These are phyloP conservation scores for Eriocheir sinensis DNA, from an alignment of 1,140 invertebrate genomes.

Conservation along the genomic window DNA sequence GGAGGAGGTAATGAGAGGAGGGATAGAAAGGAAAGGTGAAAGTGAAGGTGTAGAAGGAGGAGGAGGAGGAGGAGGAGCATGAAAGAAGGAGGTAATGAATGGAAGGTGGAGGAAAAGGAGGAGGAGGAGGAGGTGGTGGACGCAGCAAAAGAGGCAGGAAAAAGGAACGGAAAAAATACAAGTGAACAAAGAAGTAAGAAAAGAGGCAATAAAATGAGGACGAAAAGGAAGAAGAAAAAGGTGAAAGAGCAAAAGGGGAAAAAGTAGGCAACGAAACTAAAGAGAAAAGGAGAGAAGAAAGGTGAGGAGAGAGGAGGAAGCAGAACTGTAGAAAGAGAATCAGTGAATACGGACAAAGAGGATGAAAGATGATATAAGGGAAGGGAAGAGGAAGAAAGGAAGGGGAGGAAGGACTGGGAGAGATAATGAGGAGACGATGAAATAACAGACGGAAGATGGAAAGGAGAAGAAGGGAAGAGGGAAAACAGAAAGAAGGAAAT, in stretches of 20 bases:
- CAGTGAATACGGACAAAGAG: no score
- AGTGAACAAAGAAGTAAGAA: no score
- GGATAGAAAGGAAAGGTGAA: not conserved
- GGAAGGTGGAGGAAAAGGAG: not conserved
- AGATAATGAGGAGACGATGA: not conserved
- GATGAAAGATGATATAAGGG: not conserved
- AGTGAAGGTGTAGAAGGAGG: not conserved
- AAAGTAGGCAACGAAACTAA: no score
- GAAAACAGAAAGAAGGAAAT: no score
- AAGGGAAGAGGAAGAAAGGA: not conserved
- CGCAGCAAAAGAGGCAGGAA: not conserved
- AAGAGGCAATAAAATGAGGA: no score
- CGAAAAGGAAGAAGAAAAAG: not conserved
- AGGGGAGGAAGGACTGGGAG: not conserved
- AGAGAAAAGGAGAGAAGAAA: not conserved
- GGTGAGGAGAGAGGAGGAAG: not conserved
- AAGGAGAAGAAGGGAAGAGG: not conserved
- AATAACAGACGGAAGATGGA: not conserved
- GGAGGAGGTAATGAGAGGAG: not conserved
- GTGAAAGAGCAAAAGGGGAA: not conserved
- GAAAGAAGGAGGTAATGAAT: not conserved
- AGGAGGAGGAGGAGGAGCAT: not conserved
- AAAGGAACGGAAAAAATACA: not conserved
- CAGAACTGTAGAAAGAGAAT: not conserved
- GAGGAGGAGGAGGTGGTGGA: not conserved